Evolutionary conservation across 2,797 vertebrate species (phyloP), one percentile per base, ranked within the genome.

Genomic region (Brachyalestes nurse): DNA sequence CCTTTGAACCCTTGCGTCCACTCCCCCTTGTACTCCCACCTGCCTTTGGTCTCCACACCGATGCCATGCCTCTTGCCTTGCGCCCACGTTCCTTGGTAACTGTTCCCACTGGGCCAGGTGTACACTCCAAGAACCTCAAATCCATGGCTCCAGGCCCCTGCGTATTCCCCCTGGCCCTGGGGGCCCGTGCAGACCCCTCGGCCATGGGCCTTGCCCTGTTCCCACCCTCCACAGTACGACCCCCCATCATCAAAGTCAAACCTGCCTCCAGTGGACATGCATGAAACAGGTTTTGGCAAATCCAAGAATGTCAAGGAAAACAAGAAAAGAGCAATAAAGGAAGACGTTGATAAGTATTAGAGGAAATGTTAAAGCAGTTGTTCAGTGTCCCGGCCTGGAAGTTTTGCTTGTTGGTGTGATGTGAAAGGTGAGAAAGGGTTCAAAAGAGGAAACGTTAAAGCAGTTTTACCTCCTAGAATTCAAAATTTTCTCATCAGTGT

Each of bases 241-340:
- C 97, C 97, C 95, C 97, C 97, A 93, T 99, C 97, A 93, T 99
- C 97, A 97, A 99, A 99, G 96, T 99, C 96, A 97, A 99, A 99
- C 96, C 97, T 98, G 93, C 97, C 97, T 95, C 97, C 97, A 97
- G 96, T 98, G 96, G 97, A 99, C 97, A 99, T 99, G 97, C 97
- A 99, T 97, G 97, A 96, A 98, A 97, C 96, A 96, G 95, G 93
- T 95, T 95, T 94, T 92, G 96, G 95, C 95, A 96, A 95, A 94
- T 94, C 93, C 93, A 92, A 94, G 92, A 93, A 94, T 71, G 91
- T 92, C 89, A 88, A 89, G 88, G 92, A 90, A 90, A 79, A 79
- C 91, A 91, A 91, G 69, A 85, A 77, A 71, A 85, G 86, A 88
- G 83, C 82, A 73, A 61, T 69, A 79, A 88, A 84, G 79, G 81